Evolutionary conservation across 2,888 invertebrate genomes (phyloP).

Genomic region (Drosophila falleni): DNA sequence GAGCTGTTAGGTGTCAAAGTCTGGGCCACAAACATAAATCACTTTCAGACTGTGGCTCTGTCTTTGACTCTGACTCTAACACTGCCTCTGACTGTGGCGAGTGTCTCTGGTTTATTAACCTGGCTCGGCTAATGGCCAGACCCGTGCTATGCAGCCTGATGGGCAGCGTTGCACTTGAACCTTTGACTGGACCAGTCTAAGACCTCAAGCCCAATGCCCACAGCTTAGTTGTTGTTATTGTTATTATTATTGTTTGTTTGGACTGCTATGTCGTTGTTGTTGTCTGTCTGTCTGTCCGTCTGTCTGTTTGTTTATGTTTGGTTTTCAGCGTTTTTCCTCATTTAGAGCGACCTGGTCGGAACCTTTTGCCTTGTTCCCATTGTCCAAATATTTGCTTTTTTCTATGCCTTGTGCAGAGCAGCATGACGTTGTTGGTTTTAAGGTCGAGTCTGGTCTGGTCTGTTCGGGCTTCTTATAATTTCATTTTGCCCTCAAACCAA

Average conservation of each 20-base stretch:
- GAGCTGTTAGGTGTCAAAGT: constrained; percentile 72
- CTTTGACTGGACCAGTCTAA: constrained; percentile 57
- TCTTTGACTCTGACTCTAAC: constrained; percentile 10
- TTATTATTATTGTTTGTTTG: constrained; percentile 27
- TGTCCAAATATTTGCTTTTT: constrained; percentile 75
- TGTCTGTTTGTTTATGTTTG: constrained; percentile 54
- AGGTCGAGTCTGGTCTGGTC: constrained; percentile 38
- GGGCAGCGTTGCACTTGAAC: constrained; percentile 68
- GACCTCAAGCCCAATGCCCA: constrained; percentile 27
- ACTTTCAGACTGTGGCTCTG: constrained; percentile 31
- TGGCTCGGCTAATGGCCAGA: constrained; percentile 62
- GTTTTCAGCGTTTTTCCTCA: constrained; percentile 58
- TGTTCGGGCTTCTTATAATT: constrained; percentile 67
- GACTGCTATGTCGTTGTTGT: constrained; percentile 28
- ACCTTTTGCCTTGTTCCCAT: constrained; percentile 66
- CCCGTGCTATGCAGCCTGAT: constrained; percentile 62
- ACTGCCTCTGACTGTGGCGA: constrained; percentile 29
- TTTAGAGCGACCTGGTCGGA: constrained; percentile 52
- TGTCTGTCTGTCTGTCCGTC: constrained; percentile 35
- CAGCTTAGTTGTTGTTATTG: constrained; percentile 31
- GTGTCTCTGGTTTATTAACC: constrained; percentile 70
- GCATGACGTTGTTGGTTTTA: constrained; percentile 72
- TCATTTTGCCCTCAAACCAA: constrained; percentile 53
- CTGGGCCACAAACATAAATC: constrained; percentile 73
- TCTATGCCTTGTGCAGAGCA: constrained; percentile 49